A percentile compares a stretch with the other conserved stretches of the same genome.
Conservation (phyloP, 1,140 invertebrate genomes). For the Rhyzopertha dominica region DNA sequence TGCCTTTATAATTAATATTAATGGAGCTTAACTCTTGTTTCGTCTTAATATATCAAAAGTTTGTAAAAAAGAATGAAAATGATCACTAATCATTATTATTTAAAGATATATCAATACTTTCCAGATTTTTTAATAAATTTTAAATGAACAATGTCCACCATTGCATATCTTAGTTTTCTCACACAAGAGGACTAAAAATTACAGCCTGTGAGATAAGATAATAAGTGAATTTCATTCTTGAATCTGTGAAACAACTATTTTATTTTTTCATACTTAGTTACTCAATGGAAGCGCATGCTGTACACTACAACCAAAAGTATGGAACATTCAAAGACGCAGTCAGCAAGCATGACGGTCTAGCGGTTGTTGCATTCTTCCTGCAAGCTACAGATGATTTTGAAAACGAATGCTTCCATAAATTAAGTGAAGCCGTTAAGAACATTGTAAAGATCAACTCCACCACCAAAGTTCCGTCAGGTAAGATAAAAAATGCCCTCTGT, state of each 20-base stretch:
- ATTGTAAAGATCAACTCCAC: conserved; percentile 39
- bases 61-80: too few species aligned
- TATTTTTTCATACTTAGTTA: conserved; percentile 49
- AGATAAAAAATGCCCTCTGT: conserved; percentile 6
- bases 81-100: too few species aligned
- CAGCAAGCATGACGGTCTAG: conserved; percentile 68
- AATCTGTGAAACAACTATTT: not conserved
- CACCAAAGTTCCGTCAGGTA: conserved; percentile 39
- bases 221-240: not conserved
- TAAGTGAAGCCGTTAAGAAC: conserved; percentile 39
- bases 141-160: too few species aligned
- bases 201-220: too few species aligned
- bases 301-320: conserved; percentile 76
- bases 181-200: too few species aligned
- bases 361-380: conserved; percentile 70
- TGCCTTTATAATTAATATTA: too few species aligned
- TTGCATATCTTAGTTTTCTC: too few species aligned
- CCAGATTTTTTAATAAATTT: too few species aligned
- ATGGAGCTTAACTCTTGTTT: too few species aligned
- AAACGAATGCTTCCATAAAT: conserved; percentile 42
- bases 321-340: conserved; percentile 59
- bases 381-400: conserved; percentile 41
- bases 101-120: too few species aligned
- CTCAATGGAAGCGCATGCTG: conserved; percentile 71
- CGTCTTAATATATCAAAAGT: too few species aligned